A percentile compares a stretch with the other conserved stretches of the same genome.
These are phyloP conservation scores for Diacarnus erythraeanus DNA, from an alignment of 37 sponge, comb jelly and placozoan genomes.

Conservation along the genomic window DNA sequence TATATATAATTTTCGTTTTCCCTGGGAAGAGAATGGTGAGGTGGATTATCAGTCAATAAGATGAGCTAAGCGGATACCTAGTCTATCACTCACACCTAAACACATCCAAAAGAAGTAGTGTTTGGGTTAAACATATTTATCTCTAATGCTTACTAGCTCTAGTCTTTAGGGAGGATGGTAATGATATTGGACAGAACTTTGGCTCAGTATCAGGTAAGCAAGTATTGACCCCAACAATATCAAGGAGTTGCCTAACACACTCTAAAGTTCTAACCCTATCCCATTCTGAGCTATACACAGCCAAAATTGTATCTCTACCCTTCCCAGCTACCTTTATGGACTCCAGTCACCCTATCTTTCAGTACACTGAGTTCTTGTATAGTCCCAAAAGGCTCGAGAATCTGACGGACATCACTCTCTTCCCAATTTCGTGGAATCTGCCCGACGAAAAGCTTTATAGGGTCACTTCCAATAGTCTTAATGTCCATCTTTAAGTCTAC, in stretches of 20 bases:
- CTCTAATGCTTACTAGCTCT: not conserved
- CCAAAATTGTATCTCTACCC: too few species aligned
- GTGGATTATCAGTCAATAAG: too few species aligned
- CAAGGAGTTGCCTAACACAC: too few species aligned
- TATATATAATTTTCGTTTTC: too few species aligned
- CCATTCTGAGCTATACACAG: too few species aligned
- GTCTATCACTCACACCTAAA: not conserved
- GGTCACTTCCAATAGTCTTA: conserved; percentile 14
- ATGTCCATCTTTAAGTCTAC: not conserved
- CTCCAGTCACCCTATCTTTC: conserved; percentile 62
- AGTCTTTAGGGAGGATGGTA: too few species aligned
- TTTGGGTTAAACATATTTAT: not conserved
- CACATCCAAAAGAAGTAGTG: not conserved
- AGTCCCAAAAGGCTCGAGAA: conserved; percentile 80
- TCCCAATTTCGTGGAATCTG: conserved; percentile 83
- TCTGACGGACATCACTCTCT: conserved; percentile 63
- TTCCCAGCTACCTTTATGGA: conserved; percentile 89
- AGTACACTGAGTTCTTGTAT: conserved; percentile 77
- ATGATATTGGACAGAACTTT: too few species aligned
- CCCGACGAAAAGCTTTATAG: conserved; percentile 93
- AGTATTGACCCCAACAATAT: too few species aligned
- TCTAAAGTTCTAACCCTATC: too few species aligned
- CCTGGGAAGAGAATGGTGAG: too few species aligned
- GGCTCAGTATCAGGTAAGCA: too few species aligned
- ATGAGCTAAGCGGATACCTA: too few species aligned